These are phyloP conservation scores for Anthoptus insignis DNA, from an alignment of 2,888 invertebrate species.

Conservation along the genomic window DNA sequence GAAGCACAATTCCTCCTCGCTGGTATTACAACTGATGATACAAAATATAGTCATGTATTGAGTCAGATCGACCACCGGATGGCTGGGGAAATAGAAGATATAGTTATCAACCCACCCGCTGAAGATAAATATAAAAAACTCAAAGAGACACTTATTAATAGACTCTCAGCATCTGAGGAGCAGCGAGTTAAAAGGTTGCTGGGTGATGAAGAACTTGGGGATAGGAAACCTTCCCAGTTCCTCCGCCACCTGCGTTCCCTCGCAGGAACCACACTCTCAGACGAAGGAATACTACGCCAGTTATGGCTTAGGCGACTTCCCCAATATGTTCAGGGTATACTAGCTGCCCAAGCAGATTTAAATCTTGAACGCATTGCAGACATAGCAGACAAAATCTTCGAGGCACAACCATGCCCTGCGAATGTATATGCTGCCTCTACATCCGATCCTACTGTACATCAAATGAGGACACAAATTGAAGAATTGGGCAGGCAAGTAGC, in stretches of 20 bases:
- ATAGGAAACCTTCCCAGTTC: slow-evolving; percentile 32
- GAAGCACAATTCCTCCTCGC: slow-evolving; percentile 38
- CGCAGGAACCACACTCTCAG: slow-evolving; percentile 15
- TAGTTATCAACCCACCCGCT: slow-evolving; percentile 2
- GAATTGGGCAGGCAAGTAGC: no score
- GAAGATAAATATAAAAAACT: slow-evolving; percentile 14
- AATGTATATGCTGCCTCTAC: no score
- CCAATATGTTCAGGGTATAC: not conserved
- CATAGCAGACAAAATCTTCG: not conserved
- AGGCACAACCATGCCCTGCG: no score
- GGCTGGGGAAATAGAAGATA: slow-evolving; percentile 1
- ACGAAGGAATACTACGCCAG: slow-evolving; percentile 17
- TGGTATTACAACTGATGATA: slow-evolving; percentile 21
- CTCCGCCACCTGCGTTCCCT: slow-evolving; percentile 34
- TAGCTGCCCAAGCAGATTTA: not conserved
- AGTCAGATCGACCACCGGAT: not conserved
- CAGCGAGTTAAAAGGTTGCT: slow-evolving; percentile 24
- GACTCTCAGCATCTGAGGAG: slow-evolving; percentile 14
- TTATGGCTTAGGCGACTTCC: slow-evolving; percentile 6
- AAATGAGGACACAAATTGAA: no score
- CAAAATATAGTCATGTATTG: no score
- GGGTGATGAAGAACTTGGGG: slow-evolving; percentile 30
- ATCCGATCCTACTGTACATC: no score
- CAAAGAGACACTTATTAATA: slow-evolving; percentile 8
- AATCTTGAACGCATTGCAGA: no score